phyloP scores from a whole-genome alignment of 1,140 invertebrate genomes.

The Acromyrmex echinatior region DNA sequence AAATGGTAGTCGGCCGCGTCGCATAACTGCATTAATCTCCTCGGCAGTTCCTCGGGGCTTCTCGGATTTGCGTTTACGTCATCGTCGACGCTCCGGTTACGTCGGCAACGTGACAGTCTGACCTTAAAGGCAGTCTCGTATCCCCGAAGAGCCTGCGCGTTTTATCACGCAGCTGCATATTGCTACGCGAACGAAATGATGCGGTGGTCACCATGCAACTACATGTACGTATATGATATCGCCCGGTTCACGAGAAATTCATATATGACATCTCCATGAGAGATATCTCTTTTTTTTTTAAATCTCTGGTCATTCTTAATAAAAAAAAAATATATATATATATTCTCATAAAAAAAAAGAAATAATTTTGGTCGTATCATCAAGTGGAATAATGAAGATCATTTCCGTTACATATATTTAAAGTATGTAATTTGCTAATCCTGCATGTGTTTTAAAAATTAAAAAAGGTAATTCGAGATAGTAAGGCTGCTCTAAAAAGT shows the following conservation, averaged over 20 bases:
- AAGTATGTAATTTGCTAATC: not conserved
- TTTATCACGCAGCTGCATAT: constrained; percentile 22
- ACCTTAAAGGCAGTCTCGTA: constrained; percentile 57
- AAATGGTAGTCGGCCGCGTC: constrained; percentile 36
- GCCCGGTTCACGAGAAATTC: not conserved
- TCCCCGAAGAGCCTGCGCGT: not conserved
- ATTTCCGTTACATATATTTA: not conserved
- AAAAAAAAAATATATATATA: not conserved
- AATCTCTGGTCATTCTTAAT: not conserved
- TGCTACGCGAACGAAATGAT: constrained; percentile 1
- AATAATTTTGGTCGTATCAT: not conserved
- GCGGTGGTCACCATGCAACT: not conserved
- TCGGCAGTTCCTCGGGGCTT: constrained; percentile 55
- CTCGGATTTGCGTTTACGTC: constrained; percentile 75
- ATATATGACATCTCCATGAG: not conserved
- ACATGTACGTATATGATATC: not conserved
- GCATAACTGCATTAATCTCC: constrained; percentile 60
- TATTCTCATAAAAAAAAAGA: not conserved
- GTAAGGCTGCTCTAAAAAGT: not conserved
- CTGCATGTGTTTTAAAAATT: not conserved
- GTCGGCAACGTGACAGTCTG: constrained; percentile 60
- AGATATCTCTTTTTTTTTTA: not conserved
- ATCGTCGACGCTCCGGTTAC: constrained; percentile 66
- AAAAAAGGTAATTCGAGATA: not conserved
- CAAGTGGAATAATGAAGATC: not conserved